Evolutionary conservation across 2,113 vertebrate species (phyloP).

Genomic region (Eubucco bourcierii): DNA sequence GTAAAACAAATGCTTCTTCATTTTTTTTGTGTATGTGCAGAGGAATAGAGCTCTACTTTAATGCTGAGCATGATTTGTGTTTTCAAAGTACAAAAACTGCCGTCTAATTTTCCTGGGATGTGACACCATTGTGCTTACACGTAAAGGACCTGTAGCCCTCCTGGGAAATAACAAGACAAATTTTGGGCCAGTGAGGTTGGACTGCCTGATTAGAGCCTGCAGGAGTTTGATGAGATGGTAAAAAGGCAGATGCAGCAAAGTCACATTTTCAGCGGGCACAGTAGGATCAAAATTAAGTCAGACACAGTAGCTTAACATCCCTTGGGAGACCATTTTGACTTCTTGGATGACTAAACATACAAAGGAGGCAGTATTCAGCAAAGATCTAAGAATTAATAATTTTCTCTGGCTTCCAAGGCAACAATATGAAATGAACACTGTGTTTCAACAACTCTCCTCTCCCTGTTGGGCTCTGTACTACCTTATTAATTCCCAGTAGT

Average conservation of each 20-base stretch:
- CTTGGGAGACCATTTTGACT: constrained; percentile 46
- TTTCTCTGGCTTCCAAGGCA: neutral
- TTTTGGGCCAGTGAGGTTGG: neutral
- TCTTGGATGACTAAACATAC: constrained; percentile 48
- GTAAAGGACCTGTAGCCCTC: neutral
- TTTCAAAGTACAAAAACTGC: neutral
- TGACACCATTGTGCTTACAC: neutral
- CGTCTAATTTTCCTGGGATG: neutral
- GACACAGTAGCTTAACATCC: neutral
- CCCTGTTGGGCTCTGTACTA: neutral
- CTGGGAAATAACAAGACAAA: neutral
- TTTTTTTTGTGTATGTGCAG: neutral
- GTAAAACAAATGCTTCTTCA: neutral
- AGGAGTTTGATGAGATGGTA: neutral
- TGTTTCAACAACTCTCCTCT: constrained; percentile 7
- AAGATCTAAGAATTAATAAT: constrained; percentile 40
- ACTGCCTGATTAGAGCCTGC: neutral
- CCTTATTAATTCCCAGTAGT: neutral
- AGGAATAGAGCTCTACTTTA: neutral
- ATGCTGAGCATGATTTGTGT: neutral
- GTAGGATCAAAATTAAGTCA: constrained; percentile 38
- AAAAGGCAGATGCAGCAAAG: constrained; percentile 1
- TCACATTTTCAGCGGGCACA: neutral
- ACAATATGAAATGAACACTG: neutral
- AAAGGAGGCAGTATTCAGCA: neutral